Percentiles rank a stretch among this genome's conserved stretches.
Conservation (phyloP, 2,888 invertebrate genomes). For the Aplocera efformata region DNA sequence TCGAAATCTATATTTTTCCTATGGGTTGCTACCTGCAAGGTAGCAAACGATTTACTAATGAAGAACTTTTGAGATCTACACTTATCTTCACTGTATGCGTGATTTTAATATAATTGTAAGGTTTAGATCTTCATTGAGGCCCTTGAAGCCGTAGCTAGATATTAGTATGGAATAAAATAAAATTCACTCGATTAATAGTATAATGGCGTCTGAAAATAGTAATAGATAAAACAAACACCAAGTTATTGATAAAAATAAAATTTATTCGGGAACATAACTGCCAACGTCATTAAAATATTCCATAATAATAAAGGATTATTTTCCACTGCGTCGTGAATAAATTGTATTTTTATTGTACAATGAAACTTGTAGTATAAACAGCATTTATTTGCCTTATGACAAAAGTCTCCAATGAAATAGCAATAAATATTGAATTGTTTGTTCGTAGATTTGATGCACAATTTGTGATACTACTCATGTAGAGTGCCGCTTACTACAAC, state of each 20-base stretch:
- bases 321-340: conserved; percentile 2
- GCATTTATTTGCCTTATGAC: conserved; percentile 73
- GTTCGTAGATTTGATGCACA: conserved; percentile 68
- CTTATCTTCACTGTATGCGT: conserved; percentile 59
- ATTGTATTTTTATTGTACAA: conserved; percentile 22
- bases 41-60: conserved; percentile 53
- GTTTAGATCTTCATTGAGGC: conserved; percentile 48
- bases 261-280: conserved; percentile 11
- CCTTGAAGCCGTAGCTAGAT: conserved; percentile 42
- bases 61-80: conserved; percentile 68
- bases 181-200: conserved; percentile 37
- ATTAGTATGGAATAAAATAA: conserved; percentile 40
- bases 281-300: conserved; percentile 1
- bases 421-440: conserved; percentile 68
- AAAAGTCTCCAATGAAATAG: conserved; percentile 67
- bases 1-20: conserved; percentile 72
- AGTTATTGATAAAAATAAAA: conserved; percentile 21
- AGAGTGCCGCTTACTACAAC: conserved; percentile 70
- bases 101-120: conserved; percentile 53
- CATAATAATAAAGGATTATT: neutral
- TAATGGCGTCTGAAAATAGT: conserved; percentile 18
- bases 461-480: conserved; percentile 71
- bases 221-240: conserved; percentile 17
- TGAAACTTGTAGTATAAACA: conserved; percentile 44
- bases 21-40: conserved; percentile 65